Percentiles rank a stretch among this genome's conserved stretches.
Evolutionary conservation across 1,140 invertebrate species (phyloP).

Genomic region (Chrysomallon squamiferum): DNA sequence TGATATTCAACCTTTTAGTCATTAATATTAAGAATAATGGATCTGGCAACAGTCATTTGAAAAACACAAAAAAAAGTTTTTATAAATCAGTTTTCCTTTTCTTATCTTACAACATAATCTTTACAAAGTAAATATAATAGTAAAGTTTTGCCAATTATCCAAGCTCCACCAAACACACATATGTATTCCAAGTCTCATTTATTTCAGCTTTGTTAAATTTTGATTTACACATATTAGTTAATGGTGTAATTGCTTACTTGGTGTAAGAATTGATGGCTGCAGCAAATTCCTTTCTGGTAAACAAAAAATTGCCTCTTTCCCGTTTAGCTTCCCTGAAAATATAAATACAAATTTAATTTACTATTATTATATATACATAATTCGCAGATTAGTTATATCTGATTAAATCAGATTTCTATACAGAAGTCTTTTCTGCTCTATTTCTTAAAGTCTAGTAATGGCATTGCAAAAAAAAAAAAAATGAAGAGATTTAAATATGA

Average conservation of each 20-base stretch:
- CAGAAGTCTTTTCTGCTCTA: background rate
- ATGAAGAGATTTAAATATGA: too few relatives aligned
- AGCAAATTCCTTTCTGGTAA: conserved; percentile 76
- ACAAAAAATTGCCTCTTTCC: conserved; percentile 88
- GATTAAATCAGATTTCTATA: background rate
- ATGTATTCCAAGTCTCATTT: too few relatives aligned
- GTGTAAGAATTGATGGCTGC: conserved; percentile 85
- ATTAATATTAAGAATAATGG: background rate
- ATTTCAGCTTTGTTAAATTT: too few relatives aligned
- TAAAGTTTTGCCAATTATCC: too few relatives aligned
- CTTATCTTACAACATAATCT: too few relatives aligned
- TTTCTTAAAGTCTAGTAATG: background rate
- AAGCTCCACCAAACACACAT: too few relatives aligned
- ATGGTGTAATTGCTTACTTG: conserved; percentile 48
- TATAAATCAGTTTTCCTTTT: background rate
- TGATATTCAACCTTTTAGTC: background rate
- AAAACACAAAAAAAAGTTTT: background rate
- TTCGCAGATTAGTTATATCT: background rate
- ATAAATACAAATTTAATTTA: conserved; percentile 9
- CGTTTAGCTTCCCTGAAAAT: conserved; percentile 76
- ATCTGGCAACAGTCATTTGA: background rate
- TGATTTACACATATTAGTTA: too few relatives aligned
- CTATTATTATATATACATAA: background rate
- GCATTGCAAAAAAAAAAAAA: too few relatives aligned
- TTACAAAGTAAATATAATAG: too few relatives aligned